A percentile compares a stretch with the other conserved stretches of the same genome.
phyloP scores from a whole-genome alignment of 2,888 invertebrate species.

The Lasioglossum zephyrum region DNA sequence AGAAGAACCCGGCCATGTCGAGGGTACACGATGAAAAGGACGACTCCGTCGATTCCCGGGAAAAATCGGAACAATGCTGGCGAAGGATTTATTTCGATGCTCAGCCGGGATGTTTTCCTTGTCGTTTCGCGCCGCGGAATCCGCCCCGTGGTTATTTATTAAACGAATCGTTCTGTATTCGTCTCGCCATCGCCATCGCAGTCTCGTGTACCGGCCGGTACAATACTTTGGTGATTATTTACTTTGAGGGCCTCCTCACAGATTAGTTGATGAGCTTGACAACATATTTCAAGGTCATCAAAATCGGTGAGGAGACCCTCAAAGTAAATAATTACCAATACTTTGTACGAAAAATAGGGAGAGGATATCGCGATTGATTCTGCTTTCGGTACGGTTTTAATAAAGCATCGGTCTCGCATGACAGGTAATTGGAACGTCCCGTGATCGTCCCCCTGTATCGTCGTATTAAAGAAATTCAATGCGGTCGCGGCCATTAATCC shows the following conservation, averaged over 20 bases:
- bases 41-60: conserved; percentile 41
- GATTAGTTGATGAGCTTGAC: too few relatives aligned
- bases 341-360: conserved; percentile 4
- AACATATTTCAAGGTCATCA: too few relatives aligned
- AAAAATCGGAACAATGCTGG: conserved; percentile 49
- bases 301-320: too few relatives aligned
- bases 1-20: conserved; percentile 46
- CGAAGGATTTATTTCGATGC: conserved; percentile 43
- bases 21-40: conserved; percentile 54
- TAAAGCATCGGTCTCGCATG: background rate
- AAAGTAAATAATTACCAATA: too few relatives aligned
- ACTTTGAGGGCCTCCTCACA: too few relatives aligned
- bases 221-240: background rate
- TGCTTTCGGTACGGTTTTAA: conserved; percentile 7
- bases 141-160: background rate
- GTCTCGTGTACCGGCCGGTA: conserved; percentile 30
- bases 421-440: background rate
- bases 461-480: conserved; percentile 4
- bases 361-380: background rate
- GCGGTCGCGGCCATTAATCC: background rate
- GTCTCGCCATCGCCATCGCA: background rate
- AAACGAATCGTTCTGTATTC: background rate
- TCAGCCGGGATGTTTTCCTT: background rate
- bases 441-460: background rate
- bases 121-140: background rate